Evolutionary conservation across 2,113 vertebrate genomes (phyloP), one percentile per base, ranked within the genome.

Genomic region (Eretmochelys imbricata): DNA sequence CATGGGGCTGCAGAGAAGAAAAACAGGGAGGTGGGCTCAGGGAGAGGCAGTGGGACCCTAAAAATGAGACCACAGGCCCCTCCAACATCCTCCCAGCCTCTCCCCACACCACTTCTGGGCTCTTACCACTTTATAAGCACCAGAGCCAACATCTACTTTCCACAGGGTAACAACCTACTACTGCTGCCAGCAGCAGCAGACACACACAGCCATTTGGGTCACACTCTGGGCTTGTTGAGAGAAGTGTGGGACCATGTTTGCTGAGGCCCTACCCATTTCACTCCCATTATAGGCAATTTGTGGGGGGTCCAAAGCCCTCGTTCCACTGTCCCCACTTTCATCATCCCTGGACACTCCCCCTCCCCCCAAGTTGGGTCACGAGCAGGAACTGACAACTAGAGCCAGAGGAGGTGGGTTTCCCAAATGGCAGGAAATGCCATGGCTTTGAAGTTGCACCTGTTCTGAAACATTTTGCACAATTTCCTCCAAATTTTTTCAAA

Each of bases 191-290:
- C 65, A n/a, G 31, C 65, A n/a, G 16, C 8, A 35, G 29, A n/a
- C 4, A 5, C 65, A 5, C 65, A 20, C 7, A 17, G 17, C 35
- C 2, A 2, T 17, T 2, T 2, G 31, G 16, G 35, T 20, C 65
- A 20, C 2, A 3, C 8, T 20, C 4, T 4, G 16, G 14, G 35
- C 65, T 69, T 4, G 7, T 65, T 35, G 31, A 65, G 35, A 65
- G 62, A n/a, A 65, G 7, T n/a, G 16, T 16, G 35, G 62, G 31
- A 6, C 16, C 11, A 27, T 17, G 5, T 59, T 29, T 59, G 57
- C 54, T 59, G 27, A 59, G 54, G 27, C 12, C 29, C 14, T 35
- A 8, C 14, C 17, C 19, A 72, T 72, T 72, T 72, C n/a, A 38
- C 19, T 9, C 19, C 65, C 10, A 5, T 22, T 65, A n/a, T 13